Evolutionary conservation across 2,113 vertebrate genomes (phyloP).

Genomic region (Catharus minimus): DNA sequence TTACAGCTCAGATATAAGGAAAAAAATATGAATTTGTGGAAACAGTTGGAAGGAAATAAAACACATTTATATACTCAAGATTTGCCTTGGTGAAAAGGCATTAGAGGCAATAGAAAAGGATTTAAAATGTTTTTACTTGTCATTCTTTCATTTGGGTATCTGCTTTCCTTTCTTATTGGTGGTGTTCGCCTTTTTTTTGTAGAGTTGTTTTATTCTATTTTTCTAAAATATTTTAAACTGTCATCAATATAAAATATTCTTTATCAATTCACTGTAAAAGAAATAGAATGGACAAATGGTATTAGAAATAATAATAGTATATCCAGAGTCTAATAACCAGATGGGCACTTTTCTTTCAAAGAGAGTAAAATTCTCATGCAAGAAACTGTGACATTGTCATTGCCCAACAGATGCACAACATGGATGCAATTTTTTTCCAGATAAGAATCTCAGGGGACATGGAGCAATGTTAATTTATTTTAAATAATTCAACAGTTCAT

Average conservation of each 20-base stretch:
- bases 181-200: fast-evolving
- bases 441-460: background rate
- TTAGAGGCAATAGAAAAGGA: background rate
- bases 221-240: background rate
- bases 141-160: background rate
- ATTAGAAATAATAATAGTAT: background rate
- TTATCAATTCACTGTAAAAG: background rate
- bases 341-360: background rate
- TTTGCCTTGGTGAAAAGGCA: background rate
- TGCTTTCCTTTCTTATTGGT: background rate
- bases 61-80: background rate
- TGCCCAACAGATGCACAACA: background rate
- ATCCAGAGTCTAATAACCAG: background rate
- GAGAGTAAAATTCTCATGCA: background rate
- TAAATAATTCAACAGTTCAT: background rate
- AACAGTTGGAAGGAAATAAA: background rate
- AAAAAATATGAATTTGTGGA: background rate
- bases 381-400: background rate
- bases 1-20: background rate
- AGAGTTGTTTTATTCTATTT: background rate
- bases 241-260: background rate
- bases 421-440: fast-evolving
- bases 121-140: background rate
- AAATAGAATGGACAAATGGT: background rate
- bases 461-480: background rate